Evolutionary conservation across 30 jellyfish, hydroid and myxozoan genomes (phyloP).

Genomic region (Mastigias papua): DNA sequence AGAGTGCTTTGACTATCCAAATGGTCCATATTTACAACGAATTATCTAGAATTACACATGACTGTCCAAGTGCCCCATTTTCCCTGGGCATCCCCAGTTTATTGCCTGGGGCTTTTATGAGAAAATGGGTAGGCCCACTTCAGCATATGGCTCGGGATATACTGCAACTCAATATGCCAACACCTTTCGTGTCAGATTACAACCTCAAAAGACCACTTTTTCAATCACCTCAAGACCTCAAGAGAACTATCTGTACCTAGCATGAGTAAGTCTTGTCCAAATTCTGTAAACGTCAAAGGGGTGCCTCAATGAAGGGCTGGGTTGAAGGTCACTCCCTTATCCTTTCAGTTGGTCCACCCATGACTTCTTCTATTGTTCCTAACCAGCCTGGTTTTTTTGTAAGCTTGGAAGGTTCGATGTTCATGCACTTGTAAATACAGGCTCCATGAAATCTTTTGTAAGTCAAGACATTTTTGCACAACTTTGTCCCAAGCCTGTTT

Average conservation of each 20-base stretch:
- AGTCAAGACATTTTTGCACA: conserved; percentile 9
- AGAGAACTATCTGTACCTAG: neutral
- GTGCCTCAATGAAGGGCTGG: conserved; percentile 69
- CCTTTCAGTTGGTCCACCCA: conserved; percentile 28
- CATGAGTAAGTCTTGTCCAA: conserved; percentile 1
- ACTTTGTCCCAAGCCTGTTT: conserved; percentile 10
- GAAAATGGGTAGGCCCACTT: too few relatives aligned
- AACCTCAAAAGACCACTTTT: neutral
- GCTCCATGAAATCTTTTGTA: conserved; percentile 69
- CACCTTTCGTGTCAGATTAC: neutral
- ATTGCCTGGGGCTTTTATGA: too few relatives aligned
- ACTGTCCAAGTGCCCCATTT: too few relatives aligned
- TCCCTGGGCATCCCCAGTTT: too few relatives aligned
- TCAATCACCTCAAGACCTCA: conserved; percentile 1
- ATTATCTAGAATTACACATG: too few relatives aligned
- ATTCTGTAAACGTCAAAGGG: conserved; percentile 66
- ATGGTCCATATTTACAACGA: too few relatives aligned
- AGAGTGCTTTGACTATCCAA: too few relatives aligned
- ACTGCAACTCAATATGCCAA: conserved; percentile 16
- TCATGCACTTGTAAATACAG: conserved; percentile 61
- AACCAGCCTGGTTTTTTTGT: conserved; percentile 40
- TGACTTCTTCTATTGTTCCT: neutral
- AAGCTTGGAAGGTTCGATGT: conserved; percentile 16
- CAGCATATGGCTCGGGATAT: conserved; percentile 56
- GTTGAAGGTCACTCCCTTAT: conserved; percentile 59